Base-by-base conservation (phyloP, 2,113 vertebrate species). In the Chloebia gouldiae region DNA sequence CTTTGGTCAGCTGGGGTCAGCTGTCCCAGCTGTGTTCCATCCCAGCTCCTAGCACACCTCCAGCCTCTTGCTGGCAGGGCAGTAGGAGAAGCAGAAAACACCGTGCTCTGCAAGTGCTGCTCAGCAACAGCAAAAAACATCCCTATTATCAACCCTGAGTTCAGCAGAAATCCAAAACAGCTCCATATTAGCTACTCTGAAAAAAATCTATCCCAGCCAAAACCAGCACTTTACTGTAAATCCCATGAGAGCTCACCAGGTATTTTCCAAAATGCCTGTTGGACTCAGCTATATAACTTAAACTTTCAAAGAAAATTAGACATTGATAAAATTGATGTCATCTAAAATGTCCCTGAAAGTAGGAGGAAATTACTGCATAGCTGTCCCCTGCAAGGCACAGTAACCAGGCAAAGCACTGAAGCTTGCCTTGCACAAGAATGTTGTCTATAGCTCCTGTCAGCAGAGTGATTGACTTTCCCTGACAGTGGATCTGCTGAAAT, bases 381-480 rank as follows among this genome's bases (percentile, higher is more conserved):
- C 25, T 82, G 40, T 77, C 76, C 47, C 12, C 25, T 81, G 60
- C 1, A 8, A 70, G 54, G 35, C 13, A 5, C 37, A 39, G 59
- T 69, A 73, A 70, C 59, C 28, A 53, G 59, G 44, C 28, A 64
- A 24, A 57, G 45, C 15, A 14, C 57, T 66, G 81, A 54, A 77
- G 75, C n/a, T 83, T 88, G 45, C 64, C 63, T 57, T 79, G 45
- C 53, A 65, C n/a, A 22, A 22, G 27, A 7, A 13, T 31, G 28
- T 44, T 95, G 81, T 79, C 65, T 79, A 31, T 2, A 85, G 81
- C 63, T 86, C 20, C 93, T 93, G 85, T 95, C 86, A 88, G 33
- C 90, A 86, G 30, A 57, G 21, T 49, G 86, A 83, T 86, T 73
- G 79, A 31, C 42, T 95, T 97, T 77, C 90, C 54, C 24, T 70